These are phyloP conservation scores for Atopsyche davidsoni DNA, from an alignment of 1,140 invertebrate genomes.

Conservation along the genomic window DNA sequence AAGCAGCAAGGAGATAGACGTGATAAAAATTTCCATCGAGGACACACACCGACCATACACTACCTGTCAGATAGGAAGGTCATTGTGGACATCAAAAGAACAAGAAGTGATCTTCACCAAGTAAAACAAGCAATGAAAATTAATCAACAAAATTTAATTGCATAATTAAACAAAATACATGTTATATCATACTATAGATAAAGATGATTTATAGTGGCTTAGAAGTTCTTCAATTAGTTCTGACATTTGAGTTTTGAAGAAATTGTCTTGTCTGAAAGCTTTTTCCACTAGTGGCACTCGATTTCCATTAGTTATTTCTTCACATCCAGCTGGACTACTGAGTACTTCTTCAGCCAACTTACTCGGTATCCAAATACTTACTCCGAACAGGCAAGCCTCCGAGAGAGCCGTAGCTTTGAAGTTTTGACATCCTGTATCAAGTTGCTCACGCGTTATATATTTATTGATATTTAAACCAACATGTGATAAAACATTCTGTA, in stretches of 20 bases:
- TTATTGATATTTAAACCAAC: conserved; percentile 36
- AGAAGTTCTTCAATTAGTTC: conserved; percentile 38
- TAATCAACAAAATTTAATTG: not conserved
- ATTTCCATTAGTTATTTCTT: conserved; percentile 34
- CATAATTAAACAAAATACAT: too few relatives aligned
- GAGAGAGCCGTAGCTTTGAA: conserved; percentile 36
- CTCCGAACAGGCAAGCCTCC: conserved; percentile 38
- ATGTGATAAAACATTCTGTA: conserved; percentile 38
- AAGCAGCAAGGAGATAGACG: not conserved
- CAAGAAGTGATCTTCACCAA: conserved; percentile 13
- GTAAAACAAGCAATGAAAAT: not conserved
- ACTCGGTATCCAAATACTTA: conserved; percentile 35
- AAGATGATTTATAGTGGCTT: conserved; percentile 27
- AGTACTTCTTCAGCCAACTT: conserved; percentile 31
- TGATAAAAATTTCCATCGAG: conserved; percentile 2
- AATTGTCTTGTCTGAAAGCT: conserved; percentile 35
- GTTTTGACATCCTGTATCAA: conserved; percentile 32
- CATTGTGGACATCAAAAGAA: conserved; percentile 25
- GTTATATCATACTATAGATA: too few relatives aligned
- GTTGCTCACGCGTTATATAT: conserved; percentile 38
- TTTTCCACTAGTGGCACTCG: conserved; percentile 35
- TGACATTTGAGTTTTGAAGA: conserved; percentile 34
- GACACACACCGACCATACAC: not conserved
- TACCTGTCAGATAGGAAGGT: conserved; percentile 7
- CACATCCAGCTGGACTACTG: conserved; percentile 33